phyloP scores from a whole-genome alignment of 2,797 vertebrate genomes.

The Ctenosaura bakeri region DNA sequence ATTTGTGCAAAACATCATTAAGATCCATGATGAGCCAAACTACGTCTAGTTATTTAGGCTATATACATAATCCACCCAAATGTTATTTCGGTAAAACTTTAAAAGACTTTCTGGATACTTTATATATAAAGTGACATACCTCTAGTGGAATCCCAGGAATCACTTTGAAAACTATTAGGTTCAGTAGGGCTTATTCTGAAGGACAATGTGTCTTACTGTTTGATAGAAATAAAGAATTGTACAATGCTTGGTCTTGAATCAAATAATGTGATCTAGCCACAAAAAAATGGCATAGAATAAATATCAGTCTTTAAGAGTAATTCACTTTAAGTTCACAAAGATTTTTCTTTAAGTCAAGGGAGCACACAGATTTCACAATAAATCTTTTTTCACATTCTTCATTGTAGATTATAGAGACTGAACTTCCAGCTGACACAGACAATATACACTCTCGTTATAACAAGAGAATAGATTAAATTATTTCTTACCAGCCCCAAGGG shows the following conservation, averaged over 20 bases:
- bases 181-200: not conserved
- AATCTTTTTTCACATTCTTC: not conserved
- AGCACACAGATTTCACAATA: not conserved
- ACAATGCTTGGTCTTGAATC: not conserved
- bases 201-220: not conserved
- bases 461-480: not conserved
- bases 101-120: not conserved
- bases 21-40: not conserved
- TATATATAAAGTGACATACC: not conserved
- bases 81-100: not conserved
- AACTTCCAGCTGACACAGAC: not conserved
- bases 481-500: not conserved
- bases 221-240: not conserved
- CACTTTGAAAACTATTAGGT: not conserved
- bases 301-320: not conserved
- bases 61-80: not conserved
- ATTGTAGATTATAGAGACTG: not conserved
- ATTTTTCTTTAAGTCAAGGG: not conserved
- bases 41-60: not conserved
- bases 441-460: constrained; percentile 15
- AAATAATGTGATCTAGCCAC: not conserved
- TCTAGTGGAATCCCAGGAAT: too few species aligned
- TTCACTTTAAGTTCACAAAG: not conserved
- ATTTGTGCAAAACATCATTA: not conserved
- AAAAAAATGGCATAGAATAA: not conserved